A percentile compares a stretch with the other conserved stretches of the same genome.
These are phyloP conservation scores for Tenodera sinensis DNA, from an alignment of 2,888 invertebrate genomes.

Conservation along the genomic window DNA sequence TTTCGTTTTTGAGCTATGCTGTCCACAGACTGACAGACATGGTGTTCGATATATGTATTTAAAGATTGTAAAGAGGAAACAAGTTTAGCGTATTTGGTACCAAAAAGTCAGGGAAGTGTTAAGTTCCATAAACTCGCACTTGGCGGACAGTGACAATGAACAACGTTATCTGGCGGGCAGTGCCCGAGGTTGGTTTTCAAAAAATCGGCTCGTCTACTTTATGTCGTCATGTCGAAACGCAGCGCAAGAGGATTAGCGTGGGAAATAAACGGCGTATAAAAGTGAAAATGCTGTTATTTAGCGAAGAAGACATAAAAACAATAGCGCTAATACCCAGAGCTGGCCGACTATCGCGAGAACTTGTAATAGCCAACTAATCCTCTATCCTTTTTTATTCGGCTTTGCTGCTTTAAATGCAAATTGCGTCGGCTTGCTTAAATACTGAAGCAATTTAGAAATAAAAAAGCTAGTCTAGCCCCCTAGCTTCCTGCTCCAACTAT, in stretches of 20 bases:
- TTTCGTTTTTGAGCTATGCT: no score
- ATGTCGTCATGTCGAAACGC: not conserved
- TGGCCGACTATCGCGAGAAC: not conserved
- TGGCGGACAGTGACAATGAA: no score
- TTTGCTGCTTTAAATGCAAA: conserved; percentile 15
- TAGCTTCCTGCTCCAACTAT: no score
- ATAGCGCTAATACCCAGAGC: not conserved
- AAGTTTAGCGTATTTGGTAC: no score
- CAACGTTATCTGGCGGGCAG: not conserved
- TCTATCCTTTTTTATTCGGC: conserved; percentile 3
- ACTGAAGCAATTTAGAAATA: not conserved
- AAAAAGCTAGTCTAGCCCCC: not conserved
- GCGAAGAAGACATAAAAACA: not conserved
- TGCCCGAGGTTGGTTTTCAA: not conserved
- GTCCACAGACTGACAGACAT: no score
- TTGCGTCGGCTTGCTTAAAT: not conserved
- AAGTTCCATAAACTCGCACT: no score
- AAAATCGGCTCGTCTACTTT: not conserved
- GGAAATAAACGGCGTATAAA: not conserved
- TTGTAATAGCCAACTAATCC: conserved; percentile 14
- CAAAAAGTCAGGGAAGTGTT: no score
- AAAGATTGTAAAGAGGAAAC: no score
- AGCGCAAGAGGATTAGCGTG: not conserved
- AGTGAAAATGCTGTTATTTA: not conserved
- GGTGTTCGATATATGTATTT: no score